These are phyloP conservation scores for Chrysopilus asiliformis DNA, from an alignment of 2,888 invertebrate species.

Conservation along the genomic window DNA sequence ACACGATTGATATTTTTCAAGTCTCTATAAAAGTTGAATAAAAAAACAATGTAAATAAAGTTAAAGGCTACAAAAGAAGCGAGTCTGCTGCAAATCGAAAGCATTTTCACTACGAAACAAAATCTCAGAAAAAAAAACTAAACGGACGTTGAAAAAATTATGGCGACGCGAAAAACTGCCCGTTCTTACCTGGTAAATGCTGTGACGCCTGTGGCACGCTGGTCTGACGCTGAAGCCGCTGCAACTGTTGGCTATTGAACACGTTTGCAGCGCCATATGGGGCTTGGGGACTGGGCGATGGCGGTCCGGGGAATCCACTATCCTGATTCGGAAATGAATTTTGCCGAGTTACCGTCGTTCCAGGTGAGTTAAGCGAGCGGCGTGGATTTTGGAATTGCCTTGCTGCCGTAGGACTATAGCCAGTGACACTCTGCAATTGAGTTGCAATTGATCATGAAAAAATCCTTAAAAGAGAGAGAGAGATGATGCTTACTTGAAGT, in stretches of 20 bases:
- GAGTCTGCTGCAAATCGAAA: too few species aligned
- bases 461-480: background rate
- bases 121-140: too few species aligned
- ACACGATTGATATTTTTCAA: too few species aligned
- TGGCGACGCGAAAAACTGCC: too few species aligned
- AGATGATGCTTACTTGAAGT: conserved; percentile 49
- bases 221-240: conserved; percentile 33
- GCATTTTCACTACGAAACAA: too few species aligned
- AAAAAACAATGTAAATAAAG: too few species aligned
- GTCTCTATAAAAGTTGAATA: too few species aligned
- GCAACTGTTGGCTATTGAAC: conserved; percentile 29
- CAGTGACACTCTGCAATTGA: conserved; percentile 24
- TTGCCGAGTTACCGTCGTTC: conserved; percentile 30
- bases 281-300: conserved; percentile 26
- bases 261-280: conserved; percentile 25
- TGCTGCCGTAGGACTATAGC: conserved; percentile 23
- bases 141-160: too few species aligned
- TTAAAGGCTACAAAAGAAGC: too few species aligned
- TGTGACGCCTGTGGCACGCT: conserved; percentile 36
- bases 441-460: background rate
- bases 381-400: conserved; percentile 31
- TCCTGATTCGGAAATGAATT: conserved; percentile 27
- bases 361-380: conserved; percentile 33
- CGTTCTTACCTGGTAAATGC: conserved; percentile 35
- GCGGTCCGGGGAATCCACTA: conserved; percentile 22